These are phyloP conservation scores for Micropoecilia bifurca DNA, from an alignment of 2,797 vertebrate species.

Conservation along the genomic window DNA sequence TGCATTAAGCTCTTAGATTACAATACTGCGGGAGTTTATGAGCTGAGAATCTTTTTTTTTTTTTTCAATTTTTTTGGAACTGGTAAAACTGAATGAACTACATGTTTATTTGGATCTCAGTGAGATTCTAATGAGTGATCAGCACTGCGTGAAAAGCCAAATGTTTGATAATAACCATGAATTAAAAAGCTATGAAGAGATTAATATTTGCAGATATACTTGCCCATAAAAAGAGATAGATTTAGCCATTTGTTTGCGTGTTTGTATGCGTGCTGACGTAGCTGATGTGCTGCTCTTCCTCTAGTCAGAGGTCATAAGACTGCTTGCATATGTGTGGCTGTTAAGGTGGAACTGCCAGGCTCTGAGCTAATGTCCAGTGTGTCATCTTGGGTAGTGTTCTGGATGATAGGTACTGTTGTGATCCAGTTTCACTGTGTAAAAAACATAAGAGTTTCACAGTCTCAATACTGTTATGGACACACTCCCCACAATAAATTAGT, in stretches of 20 bases:
- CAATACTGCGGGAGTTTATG: slow-evolving; percentile 29
- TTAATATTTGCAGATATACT: slow-evolving; percentile 1
- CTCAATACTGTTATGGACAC: not conserved
- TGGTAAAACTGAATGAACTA: slow-evolving; percentile 60
- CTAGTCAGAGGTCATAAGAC: slow-evolving; percentile 74
- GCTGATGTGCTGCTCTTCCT: slow-evolving; percentile 74
- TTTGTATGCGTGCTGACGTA: slow-evolving; percentile 70
- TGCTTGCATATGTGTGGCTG: slow-evolving; percentile 82
- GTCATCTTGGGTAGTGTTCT: slow-evolving; percentile 28
- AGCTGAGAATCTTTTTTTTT: slow-evolving; percentile 39
- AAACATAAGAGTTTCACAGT: not conserved
- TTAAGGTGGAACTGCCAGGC: slow-evolving; percentile 74
- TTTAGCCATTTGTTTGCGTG: slow-evolving; percentile 14
- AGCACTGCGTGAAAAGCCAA: slow-evolving; percentile 27
- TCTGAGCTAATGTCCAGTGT: slow-evolving; percentile 44
- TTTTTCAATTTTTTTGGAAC: slow-evolving; percentile 48
- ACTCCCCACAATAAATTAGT: not conserved
- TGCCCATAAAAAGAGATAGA: slow-evolving; percentile 1
- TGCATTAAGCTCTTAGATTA: slow-evolving; percentile 67
- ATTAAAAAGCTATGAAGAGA: slow-evolving; percentile 3
- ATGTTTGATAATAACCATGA: not conserved
- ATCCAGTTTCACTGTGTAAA: slow-evolving; percentile 1
- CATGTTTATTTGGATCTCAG: slow-evolving; percentile 73
- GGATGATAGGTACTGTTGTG: not conserved
- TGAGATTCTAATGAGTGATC: slow-evolving; percentile 46